Percentiles rank a stretch among this genome's conserved stretches.
These are phyloP conservation scores for Parazoanthus swiftii DNA, from an alignment of 92 coral and sea anemone species.

Conservation along the genomic window DNA sequence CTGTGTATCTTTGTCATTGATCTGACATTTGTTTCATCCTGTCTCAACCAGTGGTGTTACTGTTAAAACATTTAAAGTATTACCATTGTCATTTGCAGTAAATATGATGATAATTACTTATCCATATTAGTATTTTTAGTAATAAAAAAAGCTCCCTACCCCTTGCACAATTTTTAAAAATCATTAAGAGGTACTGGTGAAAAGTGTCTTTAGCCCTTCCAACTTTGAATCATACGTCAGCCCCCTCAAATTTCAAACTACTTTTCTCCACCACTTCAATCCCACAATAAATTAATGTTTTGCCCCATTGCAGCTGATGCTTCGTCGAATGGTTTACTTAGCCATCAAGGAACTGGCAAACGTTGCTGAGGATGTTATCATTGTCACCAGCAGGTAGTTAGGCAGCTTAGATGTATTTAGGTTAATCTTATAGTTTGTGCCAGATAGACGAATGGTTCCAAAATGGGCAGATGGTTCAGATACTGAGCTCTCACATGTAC, in stretches of 20 bases:
- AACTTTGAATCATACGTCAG: too few relatives aligned
- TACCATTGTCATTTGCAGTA: too few relatives aligned
- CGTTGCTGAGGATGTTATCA: constrained; percentile 98
- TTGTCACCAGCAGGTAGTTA: constrained; percentile 93
- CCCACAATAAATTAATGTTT: neutral
- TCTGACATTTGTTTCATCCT: neutral
- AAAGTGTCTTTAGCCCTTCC: too few relatives aligned
- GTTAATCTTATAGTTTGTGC: neutral
- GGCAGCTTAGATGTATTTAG: too few relatives aligned
- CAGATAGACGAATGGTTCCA: neutral
- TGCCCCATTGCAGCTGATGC: constrained; percentile 70
- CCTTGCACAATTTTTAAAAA: too few relatives aligned
- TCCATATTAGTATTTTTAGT: too few relatives aligned
- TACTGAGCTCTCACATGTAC: neutral
- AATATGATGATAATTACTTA: too few relatives aligned
- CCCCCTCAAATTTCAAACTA: too few relatives aligned
- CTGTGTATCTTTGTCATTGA: neutral
- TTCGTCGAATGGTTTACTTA: constrained; percentile 97
- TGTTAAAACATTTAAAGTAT: too few relatives aligned
- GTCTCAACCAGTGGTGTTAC: too few relatives aligned
- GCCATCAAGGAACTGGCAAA: constrained; percentile 94
- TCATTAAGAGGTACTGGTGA: too few relatives aligned
- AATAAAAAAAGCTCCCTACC: too few relatives aligned
- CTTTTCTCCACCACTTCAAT: neutral
- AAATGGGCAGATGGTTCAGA: neutral